A percentile compares a stretch with the other conserved stretches of the same genome.
Conservation (phyloP, 2,113 vertebrate species). For the Nicator chloris region DNA sequence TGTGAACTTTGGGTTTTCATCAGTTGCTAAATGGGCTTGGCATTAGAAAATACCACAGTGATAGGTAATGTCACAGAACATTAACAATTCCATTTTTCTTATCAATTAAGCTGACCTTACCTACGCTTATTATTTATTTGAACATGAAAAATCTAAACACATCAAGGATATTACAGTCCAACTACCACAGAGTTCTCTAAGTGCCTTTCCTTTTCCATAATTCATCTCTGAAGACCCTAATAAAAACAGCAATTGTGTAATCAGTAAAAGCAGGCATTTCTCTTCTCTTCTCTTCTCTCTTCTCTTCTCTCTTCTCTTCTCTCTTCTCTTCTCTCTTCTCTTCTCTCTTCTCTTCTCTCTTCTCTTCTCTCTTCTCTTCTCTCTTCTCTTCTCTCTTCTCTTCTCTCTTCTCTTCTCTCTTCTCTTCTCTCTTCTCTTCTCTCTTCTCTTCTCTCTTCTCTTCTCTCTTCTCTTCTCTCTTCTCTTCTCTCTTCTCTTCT, state of each 20-base stretch:
- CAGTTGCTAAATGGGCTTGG: neutral
- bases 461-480: too few relatives aligned
- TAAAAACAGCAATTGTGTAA: constrained; percentile 3
- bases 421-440: neutral
- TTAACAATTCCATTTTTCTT: constrained; percentile 9
- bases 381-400: too few relatives aligned
- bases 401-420: neutral
- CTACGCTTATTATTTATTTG: neutral
- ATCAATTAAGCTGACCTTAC: constrained; percentile 2
- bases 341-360: neutral
- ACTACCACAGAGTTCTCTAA: neutral
- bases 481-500: too few relatives aligned
- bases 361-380: neutral
- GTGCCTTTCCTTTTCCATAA: neutral
- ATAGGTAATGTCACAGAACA: constrained; percentile 8
- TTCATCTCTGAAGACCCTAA: neutral
- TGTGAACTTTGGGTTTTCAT: constrained; percentile 24
- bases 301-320: neutral
- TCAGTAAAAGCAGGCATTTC: neutral
- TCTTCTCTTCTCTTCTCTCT: neutral
- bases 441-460: too few relatives aligned
- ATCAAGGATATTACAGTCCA: neutral
- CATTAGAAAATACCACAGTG: constrained; percentile 26
- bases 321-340: neutral
- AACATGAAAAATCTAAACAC: neutral